Conservation (phyloP, 2,113 vertebrate species). For the Amblyopsis rosae region DNA sequence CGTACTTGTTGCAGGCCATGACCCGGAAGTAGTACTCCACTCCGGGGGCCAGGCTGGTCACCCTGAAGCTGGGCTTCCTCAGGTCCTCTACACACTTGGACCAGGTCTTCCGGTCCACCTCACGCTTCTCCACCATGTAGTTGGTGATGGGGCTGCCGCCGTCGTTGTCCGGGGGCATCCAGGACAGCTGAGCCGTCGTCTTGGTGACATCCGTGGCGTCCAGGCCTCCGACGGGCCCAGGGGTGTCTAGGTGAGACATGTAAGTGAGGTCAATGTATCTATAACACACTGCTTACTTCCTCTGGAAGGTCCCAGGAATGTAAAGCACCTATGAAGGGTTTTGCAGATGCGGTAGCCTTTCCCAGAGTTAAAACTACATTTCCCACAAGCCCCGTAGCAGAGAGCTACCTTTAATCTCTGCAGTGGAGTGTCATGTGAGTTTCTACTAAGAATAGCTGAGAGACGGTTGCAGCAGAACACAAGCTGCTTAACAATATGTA, state of each 20-base stretch:
- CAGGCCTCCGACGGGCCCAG: conserved; percentile 91
- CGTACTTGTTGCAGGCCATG: conserved; percentile 95
- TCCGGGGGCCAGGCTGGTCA: conserved; percentile 87
- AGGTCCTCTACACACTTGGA: conserved; percentile 84
- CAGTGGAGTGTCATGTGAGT: too few species aligned
- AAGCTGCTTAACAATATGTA: too few species aligned
- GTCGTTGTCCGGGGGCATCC: conserved; percentile 96
- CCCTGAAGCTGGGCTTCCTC: conserved; percentile 95
- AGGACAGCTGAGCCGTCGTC: conserved; percentile 90
- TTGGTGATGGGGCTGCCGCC: conserved; percentile 91
- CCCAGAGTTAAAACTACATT: too few species aligned
- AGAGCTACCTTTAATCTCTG: too few species aligned
- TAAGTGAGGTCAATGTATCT: too few species aligned
- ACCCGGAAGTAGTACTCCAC: conserved; percentile 96
- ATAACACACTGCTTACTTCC: too few species aligned
- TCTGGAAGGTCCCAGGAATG: too few species aligned
- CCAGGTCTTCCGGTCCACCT: conserved; percentile 97
- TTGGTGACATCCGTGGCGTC: conserved; percentile 88
- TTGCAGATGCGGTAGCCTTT: too few species aligned
- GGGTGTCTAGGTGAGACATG: conserved; percentile 82
- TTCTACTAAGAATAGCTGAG: too few species aligned
- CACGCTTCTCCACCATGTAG: conserved; percentile 94
- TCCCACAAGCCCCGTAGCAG: too few species aligned
- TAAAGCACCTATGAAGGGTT: too few species aligned
- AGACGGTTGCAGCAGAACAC: too few species aligned